Evolutionary conservation across 2,888 invertebrate species (phyloP), one percentile per base, ranked within the genome.

Genomic region (Aleiodes testaceus): DNA sequence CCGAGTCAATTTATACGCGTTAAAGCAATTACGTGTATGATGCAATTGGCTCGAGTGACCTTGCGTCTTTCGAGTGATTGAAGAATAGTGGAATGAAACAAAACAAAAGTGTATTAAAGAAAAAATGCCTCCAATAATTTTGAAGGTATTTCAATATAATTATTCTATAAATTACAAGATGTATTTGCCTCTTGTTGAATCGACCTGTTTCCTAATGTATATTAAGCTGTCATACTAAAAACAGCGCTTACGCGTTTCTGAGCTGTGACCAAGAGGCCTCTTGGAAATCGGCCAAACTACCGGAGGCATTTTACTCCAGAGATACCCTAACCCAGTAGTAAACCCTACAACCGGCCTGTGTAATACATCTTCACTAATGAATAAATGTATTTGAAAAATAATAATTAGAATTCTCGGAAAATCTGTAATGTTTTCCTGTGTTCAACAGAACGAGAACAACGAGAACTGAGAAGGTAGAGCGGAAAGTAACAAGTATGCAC

Each of bases 261-360:
- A 71, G 79, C 81, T 72, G 81, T 82, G 79, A 76, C 36, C 55
- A 79, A 80, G 77, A 78, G 55, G 77, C 72, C 72, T 76, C 77
- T 79, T 83, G 83, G 82, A 77, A 26, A 42, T n/a, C 52, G 53
- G 82, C 83, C 83, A 82, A 74, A 70, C 70, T 73, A 69, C 72
- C 77, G 74, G 5, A 2, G 68, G 72, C 73, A 78, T 80, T 78
- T 74, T 75, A 76, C 76, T 78, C 78, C 70, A 26, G 74, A 78
- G 74, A 78, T 79, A 74, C 72, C 73, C 74, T 75, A 78, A 77
- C 79, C 79, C 74, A 26, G 26, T 79, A 26, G 26, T 79, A 76
- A 80, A 77, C 76, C 78, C 74, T 20, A n/a, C n/a, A n/a, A n/a
- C n/a, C n/a, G n/a, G n/a, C n/a, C n/a, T n/a, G n/a, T n/a, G n/a